phyloP scores from a whole-genome alignment of 2,113 vertebrate species.

The Podarcis raffonei region DNA sequence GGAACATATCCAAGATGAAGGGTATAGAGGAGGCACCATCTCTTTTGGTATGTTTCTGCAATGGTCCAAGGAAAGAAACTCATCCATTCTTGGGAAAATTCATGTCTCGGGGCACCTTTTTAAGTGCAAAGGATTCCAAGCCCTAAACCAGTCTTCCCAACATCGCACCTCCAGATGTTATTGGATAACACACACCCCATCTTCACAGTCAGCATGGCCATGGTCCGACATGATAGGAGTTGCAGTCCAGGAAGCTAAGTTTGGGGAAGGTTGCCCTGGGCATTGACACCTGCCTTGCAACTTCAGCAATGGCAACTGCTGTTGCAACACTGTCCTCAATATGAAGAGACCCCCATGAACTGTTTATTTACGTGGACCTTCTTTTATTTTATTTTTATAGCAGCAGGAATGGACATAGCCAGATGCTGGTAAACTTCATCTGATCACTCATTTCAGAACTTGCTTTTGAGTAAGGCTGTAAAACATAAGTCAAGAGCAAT shows the following conservation, averaged over 20 bases:
- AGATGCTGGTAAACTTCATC: not conserved
- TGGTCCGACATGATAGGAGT: no score
- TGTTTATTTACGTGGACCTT: not conserved
- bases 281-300: not conserved
- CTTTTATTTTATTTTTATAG: not conserved
- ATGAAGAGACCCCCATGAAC: not conserved
- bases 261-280: not conserved
- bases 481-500: not conserved
- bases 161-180: no score
- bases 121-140: not conserved
- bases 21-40: no score
- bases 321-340: not conserved
- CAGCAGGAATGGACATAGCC: not conserved
- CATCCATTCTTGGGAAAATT: not conserved
- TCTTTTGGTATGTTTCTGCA: not conserved
- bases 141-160: no score
- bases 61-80: not conserved
- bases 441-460: not conserved
- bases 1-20: not conserved
- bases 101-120: not conserved
- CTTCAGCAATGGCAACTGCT: not conserved
- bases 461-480: not conserved
- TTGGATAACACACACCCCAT: no score
- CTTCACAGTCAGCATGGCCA: no score
- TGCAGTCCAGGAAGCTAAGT: no score